Evolutionary conservation across 2,113 vertebrate genomes (phyloP).

Genomic region (Passer montanus): DNA sequence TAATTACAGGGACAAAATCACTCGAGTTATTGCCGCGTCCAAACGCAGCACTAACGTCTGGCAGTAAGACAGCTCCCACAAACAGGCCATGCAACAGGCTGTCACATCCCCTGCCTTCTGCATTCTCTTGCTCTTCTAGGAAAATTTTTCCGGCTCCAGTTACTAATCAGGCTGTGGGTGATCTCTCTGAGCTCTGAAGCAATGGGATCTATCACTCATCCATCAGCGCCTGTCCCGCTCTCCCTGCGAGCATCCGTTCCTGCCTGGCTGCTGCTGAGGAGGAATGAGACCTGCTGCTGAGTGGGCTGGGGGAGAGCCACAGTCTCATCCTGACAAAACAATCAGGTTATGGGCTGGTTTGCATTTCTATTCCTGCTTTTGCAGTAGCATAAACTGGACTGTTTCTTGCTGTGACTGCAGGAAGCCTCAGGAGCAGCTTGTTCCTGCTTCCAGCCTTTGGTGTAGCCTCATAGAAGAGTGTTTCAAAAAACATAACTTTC

Average conservation of each 20-base stretch:
- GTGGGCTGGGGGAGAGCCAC: not conserved
- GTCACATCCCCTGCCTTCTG: not conserved
- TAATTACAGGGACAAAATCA: constrained; percentile 2
- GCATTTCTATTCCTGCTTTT: not conserved
- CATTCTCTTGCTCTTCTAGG: not conserved
- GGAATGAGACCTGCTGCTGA: constrained; percentile 9
- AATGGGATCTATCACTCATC: not conserved
- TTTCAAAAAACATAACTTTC: constrained; percentile 24
- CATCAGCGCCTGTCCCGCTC: not conserved
- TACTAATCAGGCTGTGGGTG: constrained; percentile 16
- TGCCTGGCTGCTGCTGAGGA: not conserved
- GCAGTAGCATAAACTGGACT: not conserved
- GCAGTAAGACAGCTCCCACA: not conserved
- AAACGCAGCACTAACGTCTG: not conserved
- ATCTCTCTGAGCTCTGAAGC: not conserved
- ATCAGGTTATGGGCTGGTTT: not conserved
- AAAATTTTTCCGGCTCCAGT: not conserved
- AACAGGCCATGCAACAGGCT: not conserved
- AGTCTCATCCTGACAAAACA: not conserved
- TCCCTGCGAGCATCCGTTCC: not conserved
- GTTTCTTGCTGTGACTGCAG: not conserved
- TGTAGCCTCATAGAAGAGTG: not conserved
- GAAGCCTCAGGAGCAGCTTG: not conserved
- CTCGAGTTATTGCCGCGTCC: not conserved
- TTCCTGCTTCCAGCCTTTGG: not conserved